phyloP scores from a whole-genome alignment of 2,888 invertebrate genomes.

The Cetonia aurata region DNA sequence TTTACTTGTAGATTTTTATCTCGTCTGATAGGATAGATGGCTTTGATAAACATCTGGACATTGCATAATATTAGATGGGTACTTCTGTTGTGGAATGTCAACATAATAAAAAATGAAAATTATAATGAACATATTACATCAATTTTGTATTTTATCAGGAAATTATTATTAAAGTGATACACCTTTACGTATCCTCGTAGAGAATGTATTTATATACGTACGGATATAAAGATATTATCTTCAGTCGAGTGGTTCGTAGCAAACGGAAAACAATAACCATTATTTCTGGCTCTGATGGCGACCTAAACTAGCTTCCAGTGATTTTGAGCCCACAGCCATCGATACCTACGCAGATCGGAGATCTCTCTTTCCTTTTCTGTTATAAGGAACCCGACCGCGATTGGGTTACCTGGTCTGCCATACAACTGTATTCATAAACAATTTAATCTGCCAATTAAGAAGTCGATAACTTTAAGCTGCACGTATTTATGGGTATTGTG shows the following conservation, averaged over 20 bases:
- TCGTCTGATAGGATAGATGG: too few species aligned
- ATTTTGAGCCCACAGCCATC: conserved; percentile 32
- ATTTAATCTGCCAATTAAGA: conserved; percentile 62
- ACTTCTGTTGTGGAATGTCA: too few species aligned
- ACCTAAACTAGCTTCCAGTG: conserved; percentile 48
- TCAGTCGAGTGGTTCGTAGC: conserved; percentile 1
- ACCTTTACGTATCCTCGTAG: too few species aligned
- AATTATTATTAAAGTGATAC: too few species aligned
- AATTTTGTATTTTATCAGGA: too few species aligned
- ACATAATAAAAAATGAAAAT: too few species aligned
- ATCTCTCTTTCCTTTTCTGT: neutral
- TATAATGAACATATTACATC: too few species aligned
- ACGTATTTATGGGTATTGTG: conserved; percentile 58
- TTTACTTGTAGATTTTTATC: too few species aligned
- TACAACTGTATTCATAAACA: conserved; percentile 61
- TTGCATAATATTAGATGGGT: too few species aligned
- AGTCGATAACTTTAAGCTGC: conserved; percentile 59
- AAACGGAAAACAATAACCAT: conserved; percentile 29
- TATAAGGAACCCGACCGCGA: conserved; percentile 48
- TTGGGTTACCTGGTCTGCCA: conserved; percentile 57
- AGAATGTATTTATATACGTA: neutral
- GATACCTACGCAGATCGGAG: conserved; percentile 29
- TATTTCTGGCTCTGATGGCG: conserved; percentile 28
- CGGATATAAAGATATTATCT: conserved; percentile 35
- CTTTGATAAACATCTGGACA: too few species aligned